Evolutionary conservation across 2,797 vertebrate genomes (phyloP).

Genomic region (Argyrosomus regius): DNA sequence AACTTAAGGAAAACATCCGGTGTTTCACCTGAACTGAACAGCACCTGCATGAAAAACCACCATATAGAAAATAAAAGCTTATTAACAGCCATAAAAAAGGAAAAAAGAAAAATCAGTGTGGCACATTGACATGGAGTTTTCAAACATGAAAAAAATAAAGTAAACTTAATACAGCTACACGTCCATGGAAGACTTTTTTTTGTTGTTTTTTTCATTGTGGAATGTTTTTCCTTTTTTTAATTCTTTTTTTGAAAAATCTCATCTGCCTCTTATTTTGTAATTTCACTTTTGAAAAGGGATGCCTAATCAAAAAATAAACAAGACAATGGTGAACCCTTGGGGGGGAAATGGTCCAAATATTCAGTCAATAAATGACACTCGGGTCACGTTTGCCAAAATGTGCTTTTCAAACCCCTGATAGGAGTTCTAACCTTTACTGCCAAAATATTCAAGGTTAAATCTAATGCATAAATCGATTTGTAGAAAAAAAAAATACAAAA

Average conservation of each 20-base stretch:
- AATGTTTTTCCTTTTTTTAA: conserved; percentile 78
- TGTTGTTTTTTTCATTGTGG: conserved; percentile 65
- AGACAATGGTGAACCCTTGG: conserved; percentile 25
- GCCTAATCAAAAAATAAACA: conserved; percentile 23
- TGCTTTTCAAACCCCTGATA: conserved; percentile 76
- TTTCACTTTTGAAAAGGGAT: conserved; percentile 40
- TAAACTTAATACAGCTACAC: conserved; percentile 82
- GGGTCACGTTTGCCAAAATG: conserved; percentile 69
- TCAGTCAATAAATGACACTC: conserved; percentile 59
- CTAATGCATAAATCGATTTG: conserved; percentile 42
- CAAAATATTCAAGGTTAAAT: conserved; percentile 61
- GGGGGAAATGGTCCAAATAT: conserved; percentile 35
- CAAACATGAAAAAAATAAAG: conserved; percentile 77
- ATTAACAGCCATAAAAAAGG: conserved; percentile 73
- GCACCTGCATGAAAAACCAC: conserved; percentile 83
- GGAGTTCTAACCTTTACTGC: conserved; percentile 65
- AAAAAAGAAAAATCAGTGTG: conserved; percentile 74
- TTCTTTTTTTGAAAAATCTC: conserved; percentile 35
- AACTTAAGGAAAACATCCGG: conserved; percentile 72
- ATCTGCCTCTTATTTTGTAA: conserved; percentile 42
- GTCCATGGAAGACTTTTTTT: conserved; percentile 80
- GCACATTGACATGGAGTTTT: conserved; percentile 85
- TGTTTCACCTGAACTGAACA: conserved; percentile 83
- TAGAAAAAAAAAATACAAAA: neutral
- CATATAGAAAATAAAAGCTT: conserved; percentile 77